A percentile compares a stretch with the other conserved stretches of the same genome.
Conservation (phyloP, 2,888 invertebrate species). For the Maniola hyperantus region DNA sequence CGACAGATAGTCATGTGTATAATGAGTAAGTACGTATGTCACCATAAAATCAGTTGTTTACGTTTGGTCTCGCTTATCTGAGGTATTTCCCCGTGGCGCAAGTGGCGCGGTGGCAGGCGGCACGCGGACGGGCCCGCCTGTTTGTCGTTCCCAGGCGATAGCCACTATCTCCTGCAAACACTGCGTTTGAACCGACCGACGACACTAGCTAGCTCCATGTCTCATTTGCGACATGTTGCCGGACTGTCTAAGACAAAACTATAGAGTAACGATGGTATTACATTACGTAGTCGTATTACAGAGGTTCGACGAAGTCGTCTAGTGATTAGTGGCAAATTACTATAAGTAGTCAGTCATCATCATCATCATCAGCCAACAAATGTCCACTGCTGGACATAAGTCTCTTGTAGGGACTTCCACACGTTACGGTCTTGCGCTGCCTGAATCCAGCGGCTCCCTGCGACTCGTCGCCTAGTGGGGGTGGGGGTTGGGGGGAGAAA, state of each 20-base stretch:
- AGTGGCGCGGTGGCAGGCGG: conserved; percentile 60
- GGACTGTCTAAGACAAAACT: not conserved
- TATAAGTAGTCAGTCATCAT: no score
- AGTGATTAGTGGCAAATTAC: no score
- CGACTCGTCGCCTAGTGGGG: no score
- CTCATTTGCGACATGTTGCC: not conserved
- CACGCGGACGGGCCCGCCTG: conserved; percentile 71
- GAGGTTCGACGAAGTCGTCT: no score
- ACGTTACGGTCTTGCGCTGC: no score
- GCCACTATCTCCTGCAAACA: conserved; percentile 79
- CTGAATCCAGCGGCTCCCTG: no score
- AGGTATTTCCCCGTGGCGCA: conserved; percentile 58
- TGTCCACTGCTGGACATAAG: no score
- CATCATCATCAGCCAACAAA: no score
- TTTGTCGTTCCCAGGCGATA: conserved; percentile 81
- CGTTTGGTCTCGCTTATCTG: conserved; percentile 39
- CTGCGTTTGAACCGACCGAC: conserved; percentile 77
- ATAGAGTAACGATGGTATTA: no score
- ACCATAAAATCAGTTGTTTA: conserved; percentile 6
- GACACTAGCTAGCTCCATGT: conserved; percentile 41
- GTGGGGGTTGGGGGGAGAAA: no score
- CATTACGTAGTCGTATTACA: no score
- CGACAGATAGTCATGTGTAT: not conserved
- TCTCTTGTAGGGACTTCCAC: no score
- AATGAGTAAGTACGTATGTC: not conserved